Evolutionary conservation across 2,888 invertebrate species (phyloP).

Genomic region (Sinopyrophorus schimmeli): DNA sequence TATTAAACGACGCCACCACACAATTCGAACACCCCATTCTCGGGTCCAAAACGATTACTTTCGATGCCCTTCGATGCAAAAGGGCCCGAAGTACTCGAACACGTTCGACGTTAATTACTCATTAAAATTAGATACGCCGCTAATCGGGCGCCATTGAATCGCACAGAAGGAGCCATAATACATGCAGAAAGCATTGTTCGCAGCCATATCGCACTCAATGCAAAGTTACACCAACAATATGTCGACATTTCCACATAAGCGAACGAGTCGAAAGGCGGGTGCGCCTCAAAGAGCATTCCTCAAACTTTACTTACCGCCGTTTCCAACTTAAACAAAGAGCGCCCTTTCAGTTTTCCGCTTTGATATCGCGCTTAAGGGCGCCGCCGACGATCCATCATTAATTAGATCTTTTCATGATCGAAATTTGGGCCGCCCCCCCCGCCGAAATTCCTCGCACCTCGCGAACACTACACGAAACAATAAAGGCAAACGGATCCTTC

Average conservation of each 20-base stretch:
- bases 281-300: slow-evolving; percentile 6
- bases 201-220: slow-evolving; percentile 15
- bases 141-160: slow-evolving; percentile 21
- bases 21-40: no score
- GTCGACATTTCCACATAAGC: slow-evolving; percentile 19
- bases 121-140: slow-evolving; percentile 13
- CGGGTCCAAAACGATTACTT: no score
- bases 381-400: not conserved
- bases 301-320: not conserved
- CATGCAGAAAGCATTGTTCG: slow-evolving; percentile 19
- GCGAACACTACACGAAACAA: slow-evolving; percentile 21
- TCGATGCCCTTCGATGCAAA: no score
- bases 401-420: slow-evolving; percentile 7
- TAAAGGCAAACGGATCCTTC: slow-evolving; percentile 27
- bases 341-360: not conserved
- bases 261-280: slow-evolving; percentile 9
- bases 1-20: no score
- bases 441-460: slow-evolving; percentile 15
- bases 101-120: slow-evolving; percentile 14
- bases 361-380: not conserved
- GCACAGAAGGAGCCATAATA: slow-evolving; percentile 11
- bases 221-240: slow-evolving; percentile 18
- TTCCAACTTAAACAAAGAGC: slow-evolving; percentile 5
- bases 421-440: not conserved
- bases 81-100: no score